These are phyloP conservation scores for Xylocopa sonorina DNA, from an alignment of 1,140 invertebrate genomes.

Conservation along the genomic window DNA sequence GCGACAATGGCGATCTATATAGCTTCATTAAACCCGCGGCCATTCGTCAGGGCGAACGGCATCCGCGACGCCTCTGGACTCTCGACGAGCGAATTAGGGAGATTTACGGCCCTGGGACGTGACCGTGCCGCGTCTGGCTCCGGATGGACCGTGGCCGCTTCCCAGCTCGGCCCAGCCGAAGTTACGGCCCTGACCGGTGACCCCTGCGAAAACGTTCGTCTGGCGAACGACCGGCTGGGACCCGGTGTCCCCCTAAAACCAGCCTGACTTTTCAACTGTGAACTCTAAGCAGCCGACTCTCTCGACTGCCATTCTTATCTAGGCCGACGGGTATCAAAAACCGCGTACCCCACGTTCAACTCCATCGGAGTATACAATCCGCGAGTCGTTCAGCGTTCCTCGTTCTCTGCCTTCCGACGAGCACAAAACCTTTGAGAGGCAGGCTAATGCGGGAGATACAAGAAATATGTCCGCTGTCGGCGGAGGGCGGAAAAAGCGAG, in stretches of 20 bases:
- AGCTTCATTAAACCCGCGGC: constrained; percentile 66
- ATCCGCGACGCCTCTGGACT: constrained; percentile 68
- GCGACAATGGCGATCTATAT: constrained; percentile 65
- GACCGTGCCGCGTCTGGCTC: constrained; percentile 64
- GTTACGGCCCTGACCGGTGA: constrained; percentile 47
- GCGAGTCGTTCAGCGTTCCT: neutral
- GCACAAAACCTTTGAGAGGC: neutral
- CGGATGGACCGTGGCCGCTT: constrained; percentile 65
- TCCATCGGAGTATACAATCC: neutral
- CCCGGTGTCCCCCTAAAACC: too few species aligned
- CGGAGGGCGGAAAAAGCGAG: neutral
- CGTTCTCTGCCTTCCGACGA: constrained; percentile 1
- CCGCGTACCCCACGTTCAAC: neutral
- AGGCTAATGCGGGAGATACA: constrained; percentile 1
- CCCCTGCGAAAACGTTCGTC: constrained; percentile 13
- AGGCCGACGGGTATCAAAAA: neutral
- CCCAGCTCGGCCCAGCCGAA: constrained; percentile 54
- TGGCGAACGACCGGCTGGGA: neutral
- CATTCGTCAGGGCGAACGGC: constrained; percentile 68
- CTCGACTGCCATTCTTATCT: neutral
- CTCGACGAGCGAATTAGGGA: constrained; percentile 72
- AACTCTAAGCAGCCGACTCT: neutral
- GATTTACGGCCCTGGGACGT: constrained; percentile 71
- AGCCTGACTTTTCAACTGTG: neutral
- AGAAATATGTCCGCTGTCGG: neutral